Percentiles rank a stretch among this genome's conserved stretches.
Conservation (phyloP, 1,140 invertebrate species). For the Hyphantria cunea region DNA sequence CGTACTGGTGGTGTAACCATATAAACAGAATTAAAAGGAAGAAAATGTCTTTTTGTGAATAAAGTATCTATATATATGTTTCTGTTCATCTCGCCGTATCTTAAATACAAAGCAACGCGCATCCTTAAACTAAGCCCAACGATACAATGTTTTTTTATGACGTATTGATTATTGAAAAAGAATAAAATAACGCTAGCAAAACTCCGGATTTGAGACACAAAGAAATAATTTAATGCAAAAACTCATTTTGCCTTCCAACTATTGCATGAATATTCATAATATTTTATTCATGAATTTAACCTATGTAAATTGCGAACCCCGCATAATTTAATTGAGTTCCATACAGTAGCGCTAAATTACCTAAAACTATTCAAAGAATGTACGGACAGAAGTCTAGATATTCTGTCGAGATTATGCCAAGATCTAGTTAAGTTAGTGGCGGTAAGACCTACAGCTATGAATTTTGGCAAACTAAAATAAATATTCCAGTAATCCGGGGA, state of each 20-base stretch:
- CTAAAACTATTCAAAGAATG: slow-evolving; percentile 40
- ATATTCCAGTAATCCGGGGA: neutral
- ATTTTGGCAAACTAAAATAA: neutral
- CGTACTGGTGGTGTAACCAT: no score
- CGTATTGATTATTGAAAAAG: no score
- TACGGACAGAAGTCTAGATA: slow-evolving; percentile 10
- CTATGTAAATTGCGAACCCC: slow-evolving; percentile 22
- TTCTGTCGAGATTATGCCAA: slow-evolving; percentile 15
- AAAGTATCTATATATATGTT: no score
- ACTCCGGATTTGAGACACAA: no score
- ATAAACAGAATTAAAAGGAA: no score
- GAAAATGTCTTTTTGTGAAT: no score
- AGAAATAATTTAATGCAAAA: slow-evolving; percentile 1
- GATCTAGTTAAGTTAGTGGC: slow-evolving; percentile 2
- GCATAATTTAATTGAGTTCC: slow-evolving; percentile 40
- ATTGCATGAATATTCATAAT: slow-evolving; percentile 29
- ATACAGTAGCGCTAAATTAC: slow-evolving; percentile 36
- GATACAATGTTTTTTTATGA: no score
- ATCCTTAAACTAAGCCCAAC: no score
- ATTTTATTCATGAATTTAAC: slow-evolving; percentile 30
- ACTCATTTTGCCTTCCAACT: slow-evolving; percentile 20
- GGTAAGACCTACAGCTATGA: slow-evolving; percentile 4
- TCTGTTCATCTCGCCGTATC: no score
- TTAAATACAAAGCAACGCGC: no score
- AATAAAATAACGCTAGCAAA: no score